Base-by-base conservation (phyloP, 2,888 invertebrate species). In the Apotomis betuletana region DNA sequence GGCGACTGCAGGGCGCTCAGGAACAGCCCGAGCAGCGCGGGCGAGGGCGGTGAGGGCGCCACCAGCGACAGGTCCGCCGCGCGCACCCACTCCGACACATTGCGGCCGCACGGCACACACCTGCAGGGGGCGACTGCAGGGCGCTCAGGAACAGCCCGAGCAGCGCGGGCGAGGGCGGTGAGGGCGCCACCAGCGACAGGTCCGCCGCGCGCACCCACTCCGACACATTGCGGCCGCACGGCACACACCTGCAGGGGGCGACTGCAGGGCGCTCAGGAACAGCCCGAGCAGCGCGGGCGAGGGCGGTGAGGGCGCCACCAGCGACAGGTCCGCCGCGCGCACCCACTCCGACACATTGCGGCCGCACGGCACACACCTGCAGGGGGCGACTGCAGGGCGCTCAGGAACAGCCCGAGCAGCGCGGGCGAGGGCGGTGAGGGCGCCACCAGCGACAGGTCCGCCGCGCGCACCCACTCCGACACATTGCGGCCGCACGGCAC, bases 261-360 rank as follows among this genome's bases (percentile, higher is more conserved):
- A 75, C 4, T 74, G 74, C 60, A 90, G 76, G 3, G 84, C 82
- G 57, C 65, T 8, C 27, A 90, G 83, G 78, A 90, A 87, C 4
- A 85, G 78, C 0, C 77, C 76, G 72, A 91, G 76, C 44, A 92
- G 80, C 3, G 77, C 83, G 4, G 81, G 77, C n/a, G 85, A 76
- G 44, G 93, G 93, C 74, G 85, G 85, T 57, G 61, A 74, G 49
- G 87, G 87, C 75, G 93, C 87, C 73, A 90, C 86, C 62, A 93
- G 84, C 74, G 92, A 86, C 78, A 93, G 73, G 84, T 93, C 93
- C 0, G 88, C 91, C 3, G 90, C 90, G 46, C 90, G 90, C 75
- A 92, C 68, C 77, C 86, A 90, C 77, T 91, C 91, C 6, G 79
- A 78, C 73, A 90, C 77, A n/a, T 77, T 77, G 2, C 80, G 79